A percentile compares a stretch with the other conserved stretches of the same genome.
Evolutionary conservation across 2,888 invertebrate genomes (phyloP).

Genomic region (Nycteola revayana): DNA sequence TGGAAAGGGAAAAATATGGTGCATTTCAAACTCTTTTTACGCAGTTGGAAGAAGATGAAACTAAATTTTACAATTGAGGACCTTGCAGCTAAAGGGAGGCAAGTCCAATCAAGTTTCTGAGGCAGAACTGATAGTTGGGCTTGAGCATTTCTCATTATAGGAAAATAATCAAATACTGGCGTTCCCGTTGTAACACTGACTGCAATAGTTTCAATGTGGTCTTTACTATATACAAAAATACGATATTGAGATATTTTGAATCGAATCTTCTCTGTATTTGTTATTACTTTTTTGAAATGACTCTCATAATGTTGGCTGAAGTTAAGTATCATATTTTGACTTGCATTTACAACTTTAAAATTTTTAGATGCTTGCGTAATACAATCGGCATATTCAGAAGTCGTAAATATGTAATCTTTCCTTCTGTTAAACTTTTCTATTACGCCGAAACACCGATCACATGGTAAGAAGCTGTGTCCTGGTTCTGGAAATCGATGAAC

Average conservation of each 20-base stretch:
- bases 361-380: conserved; percentile 12
- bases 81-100: no score
- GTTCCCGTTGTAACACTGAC: conserved; percentile 10
- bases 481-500: no score
- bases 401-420: conserved; percentile 7
- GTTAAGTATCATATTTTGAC: conserved; percentile 10
- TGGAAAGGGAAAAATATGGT: no score
- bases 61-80: no score
- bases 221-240: conserved; percentile 6
- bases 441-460: conserved; percentile 10
- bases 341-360: conserved; percentile 9
- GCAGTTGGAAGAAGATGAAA: no score
- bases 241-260: conserved; percentile 8
- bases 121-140: conserved; percentile 9
- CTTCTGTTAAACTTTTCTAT: no score
- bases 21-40: no score
- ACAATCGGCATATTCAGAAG: conserved; percentile 10
- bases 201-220: conserved; percentile 7
- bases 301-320: conserved; percentile 6
- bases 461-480: no score
- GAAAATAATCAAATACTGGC: conserved; percentile 13
- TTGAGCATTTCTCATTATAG: conserved; percentile 10
- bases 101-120: no score
- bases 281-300: conserved; percentile 7
- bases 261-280: conserved; percentile 5